Evolutionary conservation across 2,113 vertebrate genomes (phyloP), one percentile per base, ranked within the genome.

Genomic region (Polyodon spathula): DNA sequence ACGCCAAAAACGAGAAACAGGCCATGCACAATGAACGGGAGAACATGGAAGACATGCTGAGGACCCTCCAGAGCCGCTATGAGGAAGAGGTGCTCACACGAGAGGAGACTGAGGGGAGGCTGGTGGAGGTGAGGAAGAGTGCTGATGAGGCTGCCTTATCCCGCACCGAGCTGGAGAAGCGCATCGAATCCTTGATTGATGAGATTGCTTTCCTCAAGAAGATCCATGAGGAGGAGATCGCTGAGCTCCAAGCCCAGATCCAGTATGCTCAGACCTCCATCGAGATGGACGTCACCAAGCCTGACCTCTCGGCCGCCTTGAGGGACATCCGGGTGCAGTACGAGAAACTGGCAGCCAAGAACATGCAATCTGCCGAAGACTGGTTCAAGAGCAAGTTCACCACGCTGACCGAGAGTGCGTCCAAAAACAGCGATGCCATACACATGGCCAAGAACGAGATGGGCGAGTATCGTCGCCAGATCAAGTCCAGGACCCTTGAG

Each of bases 311-410:
- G 1, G 80, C 88, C 0, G 90, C 94, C 6, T 90, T 97, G 68
- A 87, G 92, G 14, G 93, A 97, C 73, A 95, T 97, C 75, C 86
- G 94, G 15, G 77, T 73, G 1, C 94, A 96, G 79, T 97, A 96
- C n/a, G 93, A 97, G 89, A 93, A 92, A 64, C 79, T 95, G 84
- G 93, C 93, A 0, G 91, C 92, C 3, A 87, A 86, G 66, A 97
- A 96, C 85, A 93, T 92, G 74, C 91, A 94, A 68, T 89, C 92
- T 2, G 93, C 93, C 8, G 93, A 97, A 58, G 93, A 96, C 14
- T 97, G 94, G 94, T 97, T 95, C 90, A 88, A 87, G 76, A 87
- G 81, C 80, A 89, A 93, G 74, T 88, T 95, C 82, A 93, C 87
- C 1, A 88, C 92, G 65, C 88, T 95, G 78, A 91, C 87, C 58